These are phyloP conservation scores for Acrobeloides nanus DNA, from an alignment of 2,888 invertebrate species.

Conservation along the genomic window DNA sequence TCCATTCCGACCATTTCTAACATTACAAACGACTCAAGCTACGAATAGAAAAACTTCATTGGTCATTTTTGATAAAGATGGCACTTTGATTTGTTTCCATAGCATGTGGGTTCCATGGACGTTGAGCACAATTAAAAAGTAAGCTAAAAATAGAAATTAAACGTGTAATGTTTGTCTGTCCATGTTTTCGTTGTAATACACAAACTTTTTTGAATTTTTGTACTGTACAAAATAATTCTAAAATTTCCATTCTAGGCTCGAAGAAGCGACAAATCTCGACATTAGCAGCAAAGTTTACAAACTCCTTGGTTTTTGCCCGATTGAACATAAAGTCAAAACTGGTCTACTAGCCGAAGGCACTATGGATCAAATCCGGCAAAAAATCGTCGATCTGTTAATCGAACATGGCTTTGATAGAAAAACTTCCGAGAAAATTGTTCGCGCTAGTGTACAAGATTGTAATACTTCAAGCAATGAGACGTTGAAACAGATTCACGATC, in stretches of 20 bases:
- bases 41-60: conserved; percentile 26
- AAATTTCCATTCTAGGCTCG: conserved; percentile 27
- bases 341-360: conserved; percentile 56
- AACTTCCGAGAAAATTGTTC: conserved; percentile 41
- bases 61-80: conserved; percentile 59
- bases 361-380: conserved; percentile 51
- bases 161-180: no score
- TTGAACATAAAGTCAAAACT: conserved; percentile 42
- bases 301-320: conserved; percentile 54
- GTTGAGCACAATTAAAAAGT: conserved; percentile 53
- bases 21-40: no score
- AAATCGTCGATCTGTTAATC: conserved; percentile 51
- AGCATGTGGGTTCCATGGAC: conserved; percentile 58
- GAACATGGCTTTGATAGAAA: conserved; percentile 45
- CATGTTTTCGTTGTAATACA: no score
- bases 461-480: conserved; percentile 38
- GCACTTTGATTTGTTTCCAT: conserved; percentile 58
- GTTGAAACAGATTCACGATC: conserved; percentile 54
- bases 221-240: neutral
- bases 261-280: conserved; percentile 51
- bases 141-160: conserved; percentile 5
- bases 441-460: conserved; percentile 51
- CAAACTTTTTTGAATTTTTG: no score
- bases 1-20: no score
- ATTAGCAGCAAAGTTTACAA: conserved; percentile 54